Base-by-base conservation (phyloP, 2,888 invertebrate species). In the Mimas tiliae region DNA sequence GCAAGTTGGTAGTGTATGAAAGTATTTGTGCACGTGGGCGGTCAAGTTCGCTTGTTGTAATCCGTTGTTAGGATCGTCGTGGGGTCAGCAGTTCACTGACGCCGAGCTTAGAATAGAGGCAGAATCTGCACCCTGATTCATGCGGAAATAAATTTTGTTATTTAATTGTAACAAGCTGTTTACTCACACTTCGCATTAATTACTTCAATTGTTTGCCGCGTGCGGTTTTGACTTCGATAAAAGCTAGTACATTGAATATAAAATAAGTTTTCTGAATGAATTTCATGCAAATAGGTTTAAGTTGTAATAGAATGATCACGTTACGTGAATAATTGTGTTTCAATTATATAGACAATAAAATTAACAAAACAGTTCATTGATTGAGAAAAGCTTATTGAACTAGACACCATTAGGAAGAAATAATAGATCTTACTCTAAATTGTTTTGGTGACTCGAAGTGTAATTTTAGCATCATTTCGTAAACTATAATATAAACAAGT, bases 1-100 rank as follows among this genome's bases (percentile, higher is more conserved):
- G 52, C 42, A 75, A 74, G 74, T 76, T 75, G 69, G 73, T 74
- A 72, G 72, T 77, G 77, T 78, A 80, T 80, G 80, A 76, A 79
- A 80, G 79, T 76, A 77, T 81, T 81, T 74, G 74, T 71, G 76
- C 72, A 77, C 80, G 91, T 91, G 88, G 92, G 91, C 91, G 91
- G 88, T 87, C 90, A 87, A 87, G 92, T 90, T 90, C 83, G 83
- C 84, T 81, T 58, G 42, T 84, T 83, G 83, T 89, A 84, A 87
- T 86, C 84, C 79, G 82, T 81, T 83, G 85, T 86, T 82, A 83
- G 79, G 79, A 79, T 64, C 67, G 71, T 74, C 77, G 75, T 71
- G 84, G 85, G 91, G 90, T 91, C 91, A 88, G 72, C 79, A 80
- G 89, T 86, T 86, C 88, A 85, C 75, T 75, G 79, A 78, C 78